Evolutionary conservation across 2,797 vertebrate genomes (phyloP).

Genomic region (Sandelia bainsii): DNA sequence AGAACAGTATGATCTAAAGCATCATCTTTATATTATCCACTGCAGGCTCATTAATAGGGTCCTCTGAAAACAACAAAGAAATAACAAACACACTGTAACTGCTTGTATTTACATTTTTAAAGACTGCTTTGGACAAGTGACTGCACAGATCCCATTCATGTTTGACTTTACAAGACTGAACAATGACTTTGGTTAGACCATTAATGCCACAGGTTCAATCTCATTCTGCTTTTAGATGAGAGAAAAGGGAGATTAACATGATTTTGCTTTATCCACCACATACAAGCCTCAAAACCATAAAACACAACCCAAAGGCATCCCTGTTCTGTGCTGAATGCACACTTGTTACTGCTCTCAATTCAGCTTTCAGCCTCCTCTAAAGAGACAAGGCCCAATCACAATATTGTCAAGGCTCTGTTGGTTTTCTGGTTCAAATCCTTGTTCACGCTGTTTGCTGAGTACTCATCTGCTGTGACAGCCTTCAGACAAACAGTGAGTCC

Average conservation of each 20-base stretch:
- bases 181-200: conserved; percentile 71
- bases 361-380: conserved; percentile 88
- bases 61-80: not conserved
- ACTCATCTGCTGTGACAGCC: conserved; percentile 98
- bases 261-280: conserved; percentile 80
- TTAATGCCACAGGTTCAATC: conserved; percentile 76
- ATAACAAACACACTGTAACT: not conserved
- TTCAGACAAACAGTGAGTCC: conserved; percentile 94
- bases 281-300: conserved; percentile 81
- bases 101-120: conserved; percentile 58
- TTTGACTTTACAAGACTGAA: conserved; percentile 68
- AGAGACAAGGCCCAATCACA: conserved; percentile 90
- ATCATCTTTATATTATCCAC: not conserved
- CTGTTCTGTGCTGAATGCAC: conserved; percentile 84
- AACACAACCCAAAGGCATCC: conserved; percentile 83
- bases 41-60: not conserved
- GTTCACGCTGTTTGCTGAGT: conserved; percentile 99
- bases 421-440: conserved; percentile 99
- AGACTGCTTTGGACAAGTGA: conserved; percentile 50
- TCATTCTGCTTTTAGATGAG: conserved; percentile 66
- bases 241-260: conserved; percentile 83
- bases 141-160: conserved; percentile 63
- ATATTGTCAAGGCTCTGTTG: conserved; percentile 94
- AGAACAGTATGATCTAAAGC: not conserved
- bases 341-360: conserved; percentile 89